These are phyloP conservation scores for Pachliopta kotzebuea DNA, from an alignment of 2,888 invertebrate genomes.

Conservation along the genomic window DNA sequence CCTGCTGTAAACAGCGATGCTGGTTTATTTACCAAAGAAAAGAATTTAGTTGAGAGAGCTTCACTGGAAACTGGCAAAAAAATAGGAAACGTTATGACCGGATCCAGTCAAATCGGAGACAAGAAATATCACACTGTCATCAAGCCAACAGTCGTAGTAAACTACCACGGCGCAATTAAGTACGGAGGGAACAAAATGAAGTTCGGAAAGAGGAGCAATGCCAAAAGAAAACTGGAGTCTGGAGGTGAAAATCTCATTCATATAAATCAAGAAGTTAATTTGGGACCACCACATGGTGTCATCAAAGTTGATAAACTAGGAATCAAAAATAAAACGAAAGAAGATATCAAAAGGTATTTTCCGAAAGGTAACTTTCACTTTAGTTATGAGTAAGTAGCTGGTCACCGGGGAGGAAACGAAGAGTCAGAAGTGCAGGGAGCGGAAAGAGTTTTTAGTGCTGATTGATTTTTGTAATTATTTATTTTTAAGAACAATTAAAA, in stretches of 20 bases:
- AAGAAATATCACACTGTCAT: neutral
- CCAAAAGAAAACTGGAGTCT: neutral
- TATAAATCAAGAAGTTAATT: neutral
- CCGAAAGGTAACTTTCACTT: neutral
- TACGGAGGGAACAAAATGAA: neutral
- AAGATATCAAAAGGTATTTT: neutral
- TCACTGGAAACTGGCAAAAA: conserved; percentile 9
- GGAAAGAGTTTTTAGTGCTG: too few species aligned
- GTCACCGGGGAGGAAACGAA: too few species aligned
- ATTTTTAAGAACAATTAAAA: too few species aligned
- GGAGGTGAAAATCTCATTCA: neutral
- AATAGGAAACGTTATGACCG: conserved; percentile 38
- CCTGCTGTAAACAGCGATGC: too few species aligned
- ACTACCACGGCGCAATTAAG: neutral
- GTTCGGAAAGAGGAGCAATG: neutral
- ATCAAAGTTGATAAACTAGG: neutral
- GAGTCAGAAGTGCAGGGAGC: too few species aligned
- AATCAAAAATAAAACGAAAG: conserved; percentile 41
- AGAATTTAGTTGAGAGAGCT: too few species aligned
- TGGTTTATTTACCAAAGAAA: too few species aligned
- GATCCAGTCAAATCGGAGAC: neutral
- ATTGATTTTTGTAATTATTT: too few species aligned
- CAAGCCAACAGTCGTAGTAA: neutral
- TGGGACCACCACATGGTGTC: neutral
- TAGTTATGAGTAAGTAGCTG: too few species aligned